A percentile compares a stretch with the other conserved stretches of the same genome.
Evolutionary conservation across 2,113 vertebrate species (phyloP).

Genomic region (Tichodroma muraria): DNA sequence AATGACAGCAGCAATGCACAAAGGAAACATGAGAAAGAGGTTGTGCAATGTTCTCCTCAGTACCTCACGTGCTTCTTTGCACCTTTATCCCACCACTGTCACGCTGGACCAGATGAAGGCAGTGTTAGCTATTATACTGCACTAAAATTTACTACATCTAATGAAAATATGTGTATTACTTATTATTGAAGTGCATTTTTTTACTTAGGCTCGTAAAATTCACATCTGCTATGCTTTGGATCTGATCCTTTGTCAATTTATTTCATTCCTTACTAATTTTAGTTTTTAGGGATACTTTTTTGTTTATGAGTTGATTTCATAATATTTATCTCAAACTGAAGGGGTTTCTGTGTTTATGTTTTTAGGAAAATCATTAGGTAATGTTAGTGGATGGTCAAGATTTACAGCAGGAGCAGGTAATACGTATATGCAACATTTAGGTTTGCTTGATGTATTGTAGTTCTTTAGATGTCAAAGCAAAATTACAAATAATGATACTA

Average conservation of each 20-base stretch:
- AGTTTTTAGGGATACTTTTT: neutral
- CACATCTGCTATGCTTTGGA: neutral
- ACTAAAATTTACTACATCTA: neutral
- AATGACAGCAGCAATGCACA: rapidly evolving
- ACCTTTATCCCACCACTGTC: neutral
- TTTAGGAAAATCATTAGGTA: neutral
- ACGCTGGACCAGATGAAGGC: neutral
- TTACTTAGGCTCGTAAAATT: neutral
- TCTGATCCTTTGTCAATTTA: neutral
- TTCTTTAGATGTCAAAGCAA: neutral
- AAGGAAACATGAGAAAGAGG: neutral
- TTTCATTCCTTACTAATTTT: neutral
- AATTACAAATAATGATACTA: neutral
- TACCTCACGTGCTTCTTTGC: neutral
- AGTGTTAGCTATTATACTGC: neutral
- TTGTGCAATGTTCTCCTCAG: neutral
- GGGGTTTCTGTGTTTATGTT: neutral
- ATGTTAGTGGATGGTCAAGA: neutral
- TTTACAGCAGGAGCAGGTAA: neutral
- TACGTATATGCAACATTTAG: neutral
- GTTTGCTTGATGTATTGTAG: neutral
- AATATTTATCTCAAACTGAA: neutral
- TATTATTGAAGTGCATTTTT: neutral
- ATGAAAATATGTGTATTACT: neutral
- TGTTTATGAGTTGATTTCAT: neutral